Base-by-base conservation (phyloP, 2,888 invertebrate species). In the Luperina nickerlii region DNA sequence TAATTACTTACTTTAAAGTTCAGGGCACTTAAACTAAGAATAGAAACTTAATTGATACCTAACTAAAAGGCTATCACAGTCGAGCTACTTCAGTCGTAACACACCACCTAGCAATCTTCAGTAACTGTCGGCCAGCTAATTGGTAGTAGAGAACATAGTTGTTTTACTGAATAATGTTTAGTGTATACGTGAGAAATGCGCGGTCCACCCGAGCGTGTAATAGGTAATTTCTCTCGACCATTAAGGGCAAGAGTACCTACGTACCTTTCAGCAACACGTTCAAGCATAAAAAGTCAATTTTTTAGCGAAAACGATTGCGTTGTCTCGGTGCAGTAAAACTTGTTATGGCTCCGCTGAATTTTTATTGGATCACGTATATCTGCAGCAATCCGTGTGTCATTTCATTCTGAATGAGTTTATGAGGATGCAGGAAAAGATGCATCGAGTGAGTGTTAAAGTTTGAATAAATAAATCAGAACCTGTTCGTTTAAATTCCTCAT, bases 201-300 rank as follows among this genome's bases (percentile, higher is more conserved):
- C 86, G 79, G 87, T 87, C 88, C 90, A 91, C 87, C 91, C 86
- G 84, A 88, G 90, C 93, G 92, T 91, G 93, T 93, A 95, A 95
- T 93, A 92, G 92, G 93, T 94, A 92, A 94, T 95, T 94, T 93
- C 91, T 92, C 86, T 87, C 87, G 82, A 85, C 92, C 90, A 93
- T 94, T 92, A 93, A 90, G 82, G 83, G 81, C 81, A 87, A 90
- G 84, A 92, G 91, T 91, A 90, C 87, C 89, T 78, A 20, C 7
- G n/a, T 54, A 85, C 84, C 86, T 79, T 85, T 86, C 75, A 81
- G 85, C 80, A 89, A 89, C 91, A 92, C 91, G 90, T 92, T 77
- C 81, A 82, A 81, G 87, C 90, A 89, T 92, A 91, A 93, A 93
- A 87, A 60, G 86, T 86, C 81, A 84, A 81, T 91, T 91, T 91